Base-by-base conservation (phyloP, 2,797 vertebrate species). In the Anabas testudineus region DNA sequence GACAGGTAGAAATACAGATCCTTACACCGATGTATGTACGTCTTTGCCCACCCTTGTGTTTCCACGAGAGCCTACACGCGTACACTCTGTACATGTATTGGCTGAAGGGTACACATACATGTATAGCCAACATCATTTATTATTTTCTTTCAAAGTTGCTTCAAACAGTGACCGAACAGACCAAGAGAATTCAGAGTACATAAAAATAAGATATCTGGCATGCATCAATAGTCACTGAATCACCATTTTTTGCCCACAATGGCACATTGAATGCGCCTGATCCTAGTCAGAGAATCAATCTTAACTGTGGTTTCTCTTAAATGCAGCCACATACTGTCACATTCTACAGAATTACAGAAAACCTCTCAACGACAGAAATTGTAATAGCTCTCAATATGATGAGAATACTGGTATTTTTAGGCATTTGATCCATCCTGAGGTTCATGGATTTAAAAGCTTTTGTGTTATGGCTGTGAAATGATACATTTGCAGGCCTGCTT, bases 401-500 rank as follows among this genome's bases (percentile, higher is more conserved):
- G 88, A 91, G 88, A 89, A 92, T 88, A 84, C 87, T 86, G 83
- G 89, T 92, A 91, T 91, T 92, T 92, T 92, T 90, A 91, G 90
- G 89, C 87, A 93, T 93, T 92, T 93, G 91, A 93, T 93, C 89
- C 91, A 90, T 92, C 87, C 90, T 85, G 75, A 91, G 81, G 90
- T 91, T 89, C 88, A 92, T 89, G 87, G 90, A 91, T 93, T 91
- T 92, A 89, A 91, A 92, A 91, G 91, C 91, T 92, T 93, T 92
- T 93, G 91, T 93, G 88, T 92, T 92, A 92, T 88, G 82, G 90
- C 91, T 91, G 91, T 91, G 88, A 94, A 93, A 91, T 94, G 90
- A 94, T 94, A 94, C 92, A 94, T 95, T 94, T 94, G 90, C 92
- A 95, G 91, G 88, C 90, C 90, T 92, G 90, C 93, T 94, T 94